Evolutionary conservation across 53 echinoderm and acorn worm species (phyloP), one percentile per base, ranked within the genome.

Genomic region (Stichopus horrens): DNA sequence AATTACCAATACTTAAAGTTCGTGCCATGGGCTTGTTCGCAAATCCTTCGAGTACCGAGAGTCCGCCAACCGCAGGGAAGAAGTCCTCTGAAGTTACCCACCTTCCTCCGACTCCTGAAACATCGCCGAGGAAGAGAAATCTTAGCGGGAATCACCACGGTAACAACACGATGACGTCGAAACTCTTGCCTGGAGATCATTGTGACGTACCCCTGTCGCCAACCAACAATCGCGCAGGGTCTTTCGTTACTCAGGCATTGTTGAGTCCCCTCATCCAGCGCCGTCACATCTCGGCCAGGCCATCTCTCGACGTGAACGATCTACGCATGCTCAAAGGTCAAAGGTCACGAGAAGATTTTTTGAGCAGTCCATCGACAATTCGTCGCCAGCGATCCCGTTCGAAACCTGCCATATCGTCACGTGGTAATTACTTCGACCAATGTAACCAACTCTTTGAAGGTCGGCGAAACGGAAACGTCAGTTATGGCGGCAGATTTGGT

Each of bases 21-120:
- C 86, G 88, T 73, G 94, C 96, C 4, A 89, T 96, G 51, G 96
- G 96, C 19, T 76, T 94, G 4, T 96, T 96, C 65, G 96, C 96
- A 65, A 90, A 89, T 65, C 77, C 93, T 0, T 74, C 81, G 23
- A 81, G 88, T 21, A 19, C 22, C 20, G 75, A 75, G 19, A 23
- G 0, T 3, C 68, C 68, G 68, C 3, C 5, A 76, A 11, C 20
- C 63, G 67, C 78, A 52, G 5, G 21, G 74, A 10, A 74, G 57
- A 54, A 67, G 63, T 9, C 16, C 60, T 8, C 76, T n/a, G 52
- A 16, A 21, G 23, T 51, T 67, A 7, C 83, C 56, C 23, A 51
- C 58, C 9, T 86, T 86, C 51, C 74, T 74, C 82, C 76, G 74
- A 55, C 76, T 9, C 55, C 79, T 19, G 53, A 83, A 21, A 18